Evolutionary conservation across 2,888 invertebrate species (phyloP).

Genomic region (Tinea semifulvella): DNA sequence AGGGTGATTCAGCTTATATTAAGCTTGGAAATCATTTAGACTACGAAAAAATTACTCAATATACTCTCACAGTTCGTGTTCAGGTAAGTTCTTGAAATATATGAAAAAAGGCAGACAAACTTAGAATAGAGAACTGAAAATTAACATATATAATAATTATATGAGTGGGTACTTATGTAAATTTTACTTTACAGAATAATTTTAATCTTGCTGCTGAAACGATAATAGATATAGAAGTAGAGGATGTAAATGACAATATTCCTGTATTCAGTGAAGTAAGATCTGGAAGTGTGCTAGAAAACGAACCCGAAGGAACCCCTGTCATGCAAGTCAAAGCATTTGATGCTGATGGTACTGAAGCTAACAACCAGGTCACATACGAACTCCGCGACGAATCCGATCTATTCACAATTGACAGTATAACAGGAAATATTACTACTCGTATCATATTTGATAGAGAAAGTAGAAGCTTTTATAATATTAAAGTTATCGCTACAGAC

Average conservation of each 20-base stretch:
- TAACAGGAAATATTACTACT: conserved; percentile 91
- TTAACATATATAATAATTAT: no score
- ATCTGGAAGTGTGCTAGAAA: conserved; percentile 85
- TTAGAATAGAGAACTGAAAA: no score
- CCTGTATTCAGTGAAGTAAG: conserved; percentile 85
- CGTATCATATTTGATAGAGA: conserved; percentile 87
- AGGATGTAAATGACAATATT: conserved; percentile 92
- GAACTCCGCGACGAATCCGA: conserved; percentile 74
- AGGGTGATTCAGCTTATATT: conserved; percentile 76
- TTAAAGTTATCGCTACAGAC: conserved; percentile 91
- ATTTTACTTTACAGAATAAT: conserved; percentile 68
- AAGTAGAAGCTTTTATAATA: conserved; percentile 82
- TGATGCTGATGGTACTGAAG: conserved; percentile 85
- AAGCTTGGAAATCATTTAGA: conserved; percentile 81
- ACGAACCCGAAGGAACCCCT: conserved; percentile 82
- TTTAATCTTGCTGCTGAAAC: conserved; percentile 82
- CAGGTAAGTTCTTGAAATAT: conserved; percentile 59
- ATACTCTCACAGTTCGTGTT: conserved; percentile 83
- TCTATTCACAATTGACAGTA: conserved; percentile 82
- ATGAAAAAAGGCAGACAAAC: no score
- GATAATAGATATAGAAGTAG: conserved; percentile 78
- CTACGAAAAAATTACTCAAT: conserved; percentile 85
- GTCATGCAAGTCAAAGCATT: conserved; percentile 90
- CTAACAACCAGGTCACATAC: conserved; percentile 84
- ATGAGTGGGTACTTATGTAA: no score